Evolutionary conservation across 2,888 invertebrate genomes (phyloP).

Genomic region (Lydus trimaculatus): DNA sequence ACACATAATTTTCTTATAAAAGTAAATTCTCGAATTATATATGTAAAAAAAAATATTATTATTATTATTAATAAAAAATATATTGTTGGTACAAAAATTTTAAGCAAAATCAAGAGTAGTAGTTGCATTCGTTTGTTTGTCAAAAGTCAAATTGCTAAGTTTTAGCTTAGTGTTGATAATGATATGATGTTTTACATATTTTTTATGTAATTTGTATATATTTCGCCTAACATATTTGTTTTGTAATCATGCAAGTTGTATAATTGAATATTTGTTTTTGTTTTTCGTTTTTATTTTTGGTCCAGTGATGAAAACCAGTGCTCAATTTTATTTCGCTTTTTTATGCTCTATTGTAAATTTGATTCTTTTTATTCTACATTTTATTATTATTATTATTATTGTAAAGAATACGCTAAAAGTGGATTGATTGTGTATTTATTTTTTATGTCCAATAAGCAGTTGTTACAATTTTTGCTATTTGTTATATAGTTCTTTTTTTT

Average conservation of each 20-base stretch:
- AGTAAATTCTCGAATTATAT: neutral
- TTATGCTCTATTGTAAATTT: neutral
- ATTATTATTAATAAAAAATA: neutral
- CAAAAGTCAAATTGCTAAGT: neutral
- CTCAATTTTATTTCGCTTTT: neutral
- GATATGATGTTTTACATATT: neutral
- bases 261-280: neutral
- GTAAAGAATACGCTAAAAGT: neutral
- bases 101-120: neutral
- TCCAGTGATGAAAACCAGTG: conserved; percentile 3
- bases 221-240: neutral
- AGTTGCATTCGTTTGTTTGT: neutral
- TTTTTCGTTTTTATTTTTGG: neutral
- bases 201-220: neutral
- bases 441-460: neutral
- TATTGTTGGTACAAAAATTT: conserved; percentile 1
- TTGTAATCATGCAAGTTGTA: neutral
- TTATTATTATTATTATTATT: neutral
- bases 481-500: neutral
- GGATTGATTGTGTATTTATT: conserved; percentile 3
- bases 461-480: conserved; percentile 3
- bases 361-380: neutral
- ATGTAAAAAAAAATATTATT: neutral
- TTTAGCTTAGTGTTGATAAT: neutral
- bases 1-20: neutral